Conservation (phyloP, 2,888 invertebrate species). For the Pasiphila rectangulata region DNA sequence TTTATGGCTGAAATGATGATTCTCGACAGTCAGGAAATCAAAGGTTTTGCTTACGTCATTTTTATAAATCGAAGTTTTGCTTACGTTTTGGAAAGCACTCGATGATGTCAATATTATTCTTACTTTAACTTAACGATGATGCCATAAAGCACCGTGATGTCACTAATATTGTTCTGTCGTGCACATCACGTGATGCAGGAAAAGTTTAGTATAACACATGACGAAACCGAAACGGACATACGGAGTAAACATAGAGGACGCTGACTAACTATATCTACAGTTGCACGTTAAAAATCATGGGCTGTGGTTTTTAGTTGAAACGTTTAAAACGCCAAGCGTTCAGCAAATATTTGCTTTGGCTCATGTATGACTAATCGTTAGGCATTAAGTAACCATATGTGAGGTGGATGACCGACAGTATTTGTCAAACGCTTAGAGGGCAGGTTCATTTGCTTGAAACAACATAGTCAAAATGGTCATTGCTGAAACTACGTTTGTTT, state of each 20-base stretch:
- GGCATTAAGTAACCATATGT: slow-evolving; percentile 68
- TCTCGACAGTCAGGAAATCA: too few species aligned
- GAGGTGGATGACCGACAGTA: slow-evolving; percentile 70
- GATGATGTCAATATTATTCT: slow-evolving; percentile 7
- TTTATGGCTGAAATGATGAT: too few species aligned
- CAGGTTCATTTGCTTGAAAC: slow-evolving; percentile 57
- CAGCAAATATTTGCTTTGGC: slow-evolving; percentile 61
- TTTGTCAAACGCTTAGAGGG: slow-evolving; percentile 56
- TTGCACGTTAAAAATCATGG: slow-evolving; percentile 38
- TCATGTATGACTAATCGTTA: slow-evolving; percentile 64
- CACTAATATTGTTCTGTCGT: slow-evolving; percentile 1
- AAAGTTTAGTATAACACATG: too few species aligned
- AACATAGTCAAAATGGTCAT: slow-evolving; percentile 23
- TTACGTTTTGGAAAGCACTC: slow-evolving; percentile 5
- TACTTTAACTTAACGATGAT: slow-evolving; percentile 1
- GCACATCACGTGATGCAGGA: not conserved
- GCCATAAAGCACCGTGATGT: slow-evolving; percentile 16
- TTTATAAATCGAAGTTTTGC: not conserved
- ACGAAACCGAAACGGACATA: too few species aligned
- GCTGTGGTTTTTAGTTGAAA: slow-evolving; percentile 51
- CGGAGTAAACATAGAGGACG: slow-evolving; percentile 26
- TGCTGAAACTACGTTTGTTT: slow-evolving; percentile 14
- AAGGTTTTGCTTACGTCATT: too few species aligned
- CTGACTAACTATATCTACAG: slow-evolving; percentile 45
- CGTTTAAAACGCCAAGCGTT: slow-evolving; percentile 47